Conservation (phyloP, 1,140 invertebrate species). For the Hestina assimilis region DNA sequence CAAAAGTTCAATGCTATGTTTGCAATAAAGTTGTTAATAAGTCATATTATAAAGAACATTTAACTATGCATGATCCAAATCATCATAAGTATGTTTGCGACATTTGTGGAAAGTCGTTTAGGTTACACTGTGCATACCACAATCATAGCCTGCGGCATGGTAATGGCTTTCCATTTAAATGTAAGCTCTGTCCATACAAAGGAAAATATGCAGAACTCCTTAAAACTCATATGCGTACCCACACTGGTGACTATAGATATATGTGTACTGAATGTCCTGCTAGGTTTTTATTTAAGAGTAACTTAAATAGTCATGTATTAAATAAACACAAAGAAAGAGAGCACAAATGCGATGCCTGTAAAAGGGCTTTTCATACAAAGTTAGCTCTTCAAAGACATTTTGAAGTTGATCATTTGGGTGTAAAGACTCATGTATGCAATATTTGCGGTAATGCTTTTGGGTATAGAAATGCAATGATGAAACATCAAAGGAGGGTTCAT, state of each 20-base stretch:
- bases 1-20: conserved; percentile 55
- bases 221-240: conserved; percentile 75
- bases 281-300: conserved; percentile 74
- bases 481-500: conserved; percentile 74
- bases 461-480: conserved; percentile 75
- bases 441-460: conserved; percentile 77
- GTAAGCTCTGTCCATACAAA: conserved; percentile 64
- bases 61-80: conserved; percentile 64
- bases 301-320: conserved; percentile 72
- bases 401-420: conserved; percentile 75
- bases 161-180: conserved; percentile 64
- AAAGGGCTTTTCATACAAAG: conserved; percentile 60
- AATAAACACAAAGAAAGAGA: conserved; percentile 63
- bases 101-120: conserved; percentile 66
- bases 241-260: conserved; percentile 75
- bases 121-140: conserved; percentile 58
- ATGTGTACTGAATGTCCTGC: conserved; percentile 77
- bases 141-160: conserved; percentile 63
- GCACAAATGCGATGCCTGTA: conserved; percentile 61
- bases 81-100: conserved; percentile 66
- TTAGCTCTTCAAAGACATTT: conserved; percentile 53
- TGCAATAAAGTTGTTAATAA: conserved; percentile 60
- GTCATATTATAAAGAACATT: conserved; percentile 59
- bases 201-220: conserved; percentile 56
- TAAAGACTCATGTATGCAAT: conserved; percentile 75